Evolutionary conservation across 2,888 invertebrate genomes (phyloP), one percentile per base, ranked within the genome.

Genomic region (Platerodrilus igneus): DNA sequence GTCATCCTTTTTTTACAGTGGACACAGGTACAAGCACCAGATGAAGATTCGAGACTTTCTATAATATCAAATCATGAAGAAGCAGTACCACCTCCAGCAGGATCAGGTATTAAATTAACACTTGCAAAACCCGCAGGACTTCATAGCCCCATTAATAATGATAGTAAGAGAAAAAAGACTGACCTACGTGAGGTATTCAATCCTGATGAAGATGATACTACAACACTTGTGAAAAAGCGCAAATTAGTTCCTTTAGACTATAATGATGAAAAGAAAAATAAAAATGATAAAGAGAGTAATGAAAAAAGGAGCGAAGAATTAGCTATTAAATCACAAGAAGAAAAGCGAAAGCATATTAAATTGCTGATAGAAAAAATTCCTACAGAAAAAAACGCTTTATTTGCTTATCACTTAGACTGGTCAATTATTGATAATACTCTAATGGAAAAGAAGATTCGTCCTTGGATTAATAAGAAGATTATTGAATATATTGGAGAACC

Each of bases 401-500:
- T 99, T 72, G 89, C 85, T 51, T 96, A 90, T 70, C 83, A 86
- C 56, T 79, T 99, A 34, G 95, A 96, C 68, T 95, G 92, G 85
- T 78, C 58, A 68, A 79, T 77, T 75, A 79, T 81, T 74, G 81
- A 83, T 62, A 74, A 76, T 67, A 70, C 72, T 46, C 71, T 86
- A 56, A 95, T 97, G 91, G 94, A 96, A 67, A 87, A 87, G 66
- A 84, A 96, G 67, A 95, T 99, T 65, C 82, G 93, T 48, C 97
- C 99, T 27, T 99, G 99, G 99, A 95, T 99, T 57, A 95, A 95
- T 72, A 99, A 97, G 73, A 99, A 99, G 74, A 96, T 99, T 40
- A 88, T 95, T 50, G 97, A 99, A 72, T 99, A 97, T 71, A 96
- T 99, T 64, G 97, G 99, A 20, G 99, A 99, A 71, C 97, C 97